These are phyloP conservation scores for Microdon myrmicae DNA, from an alignment of 2,888 invertebrate species.

Conservation along the genomic window DNA sequence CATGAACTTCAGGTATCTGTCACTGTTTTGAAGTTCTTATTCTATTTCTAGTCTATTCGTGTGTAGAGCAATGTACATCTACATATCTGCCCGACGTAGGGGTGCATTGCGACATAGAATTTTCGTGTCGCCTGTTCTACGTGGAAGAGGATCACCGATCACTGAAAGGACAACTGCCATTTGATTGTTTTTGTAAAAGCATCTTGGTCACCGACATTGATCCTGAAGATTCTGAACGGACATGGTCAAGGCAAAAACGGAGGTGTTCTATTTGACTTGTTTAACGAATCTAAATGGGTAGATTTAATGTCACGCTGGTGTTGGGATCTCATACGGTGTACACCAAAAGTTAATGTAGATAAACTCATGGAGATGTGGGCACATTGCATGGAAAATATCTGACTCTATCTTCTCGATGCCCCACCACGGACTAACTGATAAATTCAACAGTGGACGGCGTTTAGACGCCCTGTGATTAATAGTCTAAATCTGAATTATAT, in stretches of 20 bases:
- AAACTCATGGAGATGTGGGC: conserved; percentile 50
- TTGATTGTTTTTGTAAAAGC: background rate
- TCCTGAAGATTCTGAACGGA: conserved; percentile 26
- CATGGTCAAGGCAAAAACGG: conserved; percentile 34
- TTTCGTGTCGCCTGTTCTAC: conserved; percentile 23
- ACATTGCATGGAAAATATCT: background rate
- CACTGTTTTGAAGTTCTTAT: conserved; percentile 7
- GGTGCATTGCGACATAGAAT: conserved; percentile 48
- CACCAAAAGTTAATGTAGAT: conserved; percentile 45
- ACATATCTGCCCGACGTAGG: conserved; percentile 24
- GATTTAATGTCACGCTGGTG: conserved; percentile 58
- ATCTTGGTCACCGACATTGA: conserved; percentile 21
- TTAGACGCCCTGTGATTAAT: conserved; percentile 45
- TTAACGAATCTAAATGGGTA: conserved; percentile 56
- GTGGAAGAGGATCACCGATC: background rate
- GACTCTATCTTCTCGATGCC: conserved; percentile 1
- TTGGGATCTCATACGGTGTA: conserved; percentile 53
- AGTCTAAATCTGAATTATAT: conserved; percentile 47
- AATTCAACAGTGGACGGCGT: conserved; percentile 35
- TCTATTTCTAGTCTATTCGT: background rate
- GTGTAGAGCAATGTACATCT: conserved; percentile 1
- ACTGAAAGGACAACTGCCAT: conserved; percentile 20
- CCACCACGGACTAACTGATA: conserved; percentile 12
- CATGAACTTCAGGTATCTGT: conserved; percentile 21
- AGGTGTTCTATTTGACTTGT: conserved; percentile 53